These are phyloP conservation scores for Calycopis cecrops DNA, from an alignment of 1,140 invertebrate genomes.

Conservation along the genomic window DNA sequence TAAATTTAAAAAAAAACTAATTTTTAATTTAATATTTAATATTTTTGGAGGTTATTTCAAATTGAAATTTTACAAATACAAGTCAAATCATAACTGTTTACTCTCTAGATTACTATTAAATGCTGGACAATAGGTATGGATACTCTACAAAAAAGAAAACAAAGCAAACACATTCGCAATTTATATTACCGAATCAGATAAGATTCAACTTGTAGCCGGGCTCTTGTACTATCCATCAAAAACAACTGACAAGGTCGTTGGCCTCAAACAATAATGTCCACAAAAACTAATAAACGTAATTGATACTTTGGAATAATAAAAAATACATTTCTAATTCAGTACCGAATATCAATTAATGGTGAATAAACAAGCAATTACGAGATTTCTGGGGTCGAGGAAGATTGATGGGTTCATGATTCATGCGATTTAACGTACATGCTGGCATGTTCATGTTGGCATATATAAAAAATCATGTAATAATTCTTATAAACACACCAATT, in stretches of 20 bases:
- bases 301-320: constrained; percentile 14
- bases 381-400: constrained; percentile 33
- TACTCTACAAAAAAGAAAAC: not conserved
- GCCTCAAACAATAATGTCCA: constrained; percentile 14
- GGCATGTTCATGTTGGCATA: constrained; percentile 11
- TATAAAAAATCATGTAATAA: constrained; percentile 33
- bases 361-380: constrained; percentile 47
- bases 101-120: too few relatives aligned
- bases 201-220: not conserved
- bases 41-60: too few relatives aligned
- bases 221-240: constrained; percentile 6
- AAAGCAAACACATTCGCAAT: not conserved
- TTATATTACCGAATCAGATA: constrained; percentile 7
- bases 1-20: too few relatives aligned
- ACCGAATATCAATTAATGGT: constrained; percentile 46
- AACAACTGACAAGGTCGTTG: constrained; percentile 12
- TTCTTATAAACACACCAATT: constrained; percentile 24
- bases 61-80: too few relatives aligned
- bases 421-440: constrained; percentile 34
- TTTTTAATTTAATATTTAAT: too few relatives aligned
- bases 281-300: constrained; percentile 15
- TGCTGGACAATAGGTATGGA: too few relatives aligned
- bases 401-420: constrained; percentile 54
- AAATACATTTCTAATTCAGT: constrained; percentile 15
- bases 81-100: too few relatives aligned